Conservation (phyloP, 2,113 vertebrate genomes). For the Crypturellus undulatus region DNA sequence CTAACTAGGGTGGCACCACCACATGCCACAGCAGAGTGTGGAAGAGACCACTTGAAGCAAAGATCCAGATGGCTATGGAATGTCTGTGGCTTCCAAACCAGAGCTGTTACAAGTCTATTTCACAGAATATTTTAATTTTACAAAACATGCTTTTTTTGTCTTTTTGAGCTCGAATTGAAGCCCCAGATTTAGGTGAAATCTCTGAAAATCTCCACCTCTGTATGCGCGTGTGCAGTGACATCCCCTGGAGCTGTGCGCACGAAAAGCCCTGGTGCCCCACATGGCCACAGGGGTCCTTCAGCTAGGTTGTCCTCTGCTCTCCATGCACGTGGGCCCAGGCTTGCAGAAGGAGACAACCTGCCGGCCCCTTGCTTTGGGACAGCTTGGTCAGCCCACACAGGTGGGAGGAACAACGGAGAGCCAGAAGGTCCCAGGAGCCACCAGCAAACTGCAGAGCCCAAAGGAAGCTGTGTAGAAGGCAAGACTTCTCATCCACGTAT, state of each 20-base stretch:
- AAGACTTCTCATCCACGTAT: not conserved
- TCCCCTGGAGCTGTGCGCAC: not conserved
- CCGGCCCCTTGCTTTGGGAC: not conserved
- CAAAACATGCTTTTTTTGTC: not conserved
- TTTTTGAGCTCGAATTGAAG: not conserved
- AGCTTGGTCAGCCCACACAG: not conserved
- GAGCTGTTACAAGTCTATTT: not conserved
- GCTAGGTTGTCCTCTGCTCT: too few relatives aligned
- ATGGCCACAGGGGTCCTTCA: too few relatives aligned
- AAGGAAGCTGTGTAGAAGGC: not conserved
- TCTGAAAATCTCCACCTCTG: not conserved
- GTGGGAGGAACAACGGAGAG: rapidly evolving
- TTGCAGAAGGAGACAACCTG: not conserved
- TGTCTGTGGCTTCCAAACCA: not conserved
- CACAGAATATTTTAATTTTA: not conserved
- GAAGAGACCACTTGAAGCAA: not conserved
- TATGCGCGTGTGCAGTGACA: not conserved
- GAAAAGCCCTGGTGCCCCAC: not conserved
- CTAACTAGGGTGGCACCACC: not conserved
- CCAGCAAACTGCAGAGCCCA: not conserved
- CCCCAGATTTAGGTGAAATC: too few relatives aligned
- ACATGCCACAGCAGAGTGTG: rapidly evolving
- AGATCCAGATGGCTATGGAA: not conserved
- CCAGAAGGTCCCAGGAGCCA: not conserved
- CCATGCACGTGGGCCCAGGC: too few relatives aligned